Percentiles rank a stretch among this genome's conserved stretches.
These are phyloP conservation scores for Hirundichthys speculiger DNA, from an alignment of 2,113 vertebrate species.

Conservation along the genomic window DNA sequence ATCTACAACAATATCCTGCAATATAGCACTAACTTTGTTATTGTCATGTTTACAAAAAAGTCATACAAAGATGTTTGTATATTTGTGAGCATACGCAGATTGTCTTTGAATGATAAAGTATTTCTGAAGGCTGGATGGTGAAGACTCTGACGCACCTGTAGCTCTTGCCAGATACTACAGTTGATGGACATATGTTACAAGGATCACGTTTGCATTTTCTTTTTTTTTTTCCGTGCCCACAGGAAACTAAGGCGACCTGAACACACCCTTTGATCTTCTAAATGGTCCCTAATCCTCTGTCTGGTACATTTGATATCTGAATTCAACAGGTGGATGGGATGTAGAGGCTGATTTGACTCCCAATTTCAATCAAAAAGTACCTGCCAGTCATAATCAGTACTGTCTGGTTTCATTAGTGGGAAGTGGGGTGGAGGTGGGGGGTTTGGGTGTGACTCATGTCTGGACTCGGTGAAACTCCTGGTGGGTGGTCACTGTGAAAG, in stretches of 20 bases:
- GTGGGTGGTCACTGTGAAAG: conserved; percentile 67
- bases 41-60: no score
- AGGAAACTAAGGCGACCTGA: conserved; percentile 41
- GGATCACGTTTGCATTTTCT: conserved; percentile 28
- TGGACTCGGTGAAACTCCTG: conserved; percentile 63
- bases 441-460: conserved; percentile 61
- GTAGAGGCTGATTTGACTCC: conserved; percentile 10
- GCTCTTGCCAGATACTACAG: conserved; percentile 10
- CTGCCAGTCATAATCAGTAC: conserved; percentile 18
- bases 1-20: no score
- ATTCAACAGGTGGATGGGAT: conserved; percentile 64
- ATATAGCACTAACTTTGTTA: no score
- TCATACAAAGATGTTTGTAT: no score
- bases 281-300: conserved; percentile 53
- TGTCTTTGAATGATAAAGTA: no score
- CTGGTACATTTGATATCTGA: conserved; percentile 59
- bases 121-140: no score
- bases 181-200: conserved; percentile 38
- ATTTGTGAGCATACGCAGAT: no score
- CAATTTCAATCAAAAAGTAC: conserved; percentile 42
- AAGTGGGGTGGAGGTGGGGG: neutral
- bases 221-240: conserved; percentile 8
- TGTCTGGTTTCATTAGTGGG: conserved; percentile 14
- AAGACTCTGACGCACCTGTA: conserved; percentile 33
- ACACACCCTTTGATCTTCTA: conserved; percentile 41